Base-by-base conservation (phyloP, 2,797 vertebrate species). In the Craterocephalus amniculus region DNA sequence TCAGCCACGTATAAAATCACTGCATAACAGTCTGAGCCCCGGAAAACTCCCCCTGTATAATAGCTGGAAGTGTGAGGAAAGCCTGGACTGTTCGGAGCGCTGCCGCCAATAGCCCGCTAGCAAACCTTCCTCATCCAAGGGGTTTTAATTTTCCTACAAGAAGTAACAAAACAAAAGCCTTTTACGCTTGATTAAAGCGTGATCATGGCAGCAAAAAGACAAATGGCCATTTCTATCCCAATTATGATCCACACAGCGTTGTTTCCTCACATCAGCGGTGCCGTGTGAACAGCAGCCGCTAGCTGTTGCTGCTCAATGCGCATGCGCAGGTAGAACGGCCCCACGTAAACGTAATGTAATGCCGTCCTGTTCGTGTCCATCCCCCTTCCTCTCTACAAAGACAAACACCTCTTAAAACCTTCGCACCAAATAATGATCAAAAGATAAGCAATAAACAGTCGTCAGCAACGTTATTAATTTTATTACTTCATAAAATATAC, bases 401-500 rank as follows among this genome's bases (percentile, higher is more conserved):
- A 51, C 24, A 49, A 8, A 18, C 14, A 22, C 10, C 36, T 11
- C 24, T 27, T 20, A 16, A 52, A 26, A 32, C 54, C 7, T 0
- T 58, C 24, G 40, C 55, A 63, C 4, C 4, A 4, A 24, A 12
- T 54, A 45, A 6, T 4, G 2, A 12, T 1, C 1, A 29, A 70
- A 31, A 27, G 4, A 27, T 10, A 5, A 29, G 1, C 6, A 52
- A 66, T 4, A 48, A 63, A 54, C 35, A 40, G 1, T 10, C 40
- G 43, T 85, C 80, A 80, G 83, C 84, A 90, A 88, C 62, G 55
- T 84, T 90, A 90, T 90, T 89, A 63, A 88, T 91, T 93, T 94
- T 95, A 93, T 94, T 94, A 94, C 90, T 88, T 94, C 92, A 93
- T 95, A 95, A 95, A 95, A 94, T 95, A 94, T 95, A 94, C 94